Base-by-base conservation (phyloP, 2,888 invertebrate genomes). In the Cephus pygmeus region DNA sequence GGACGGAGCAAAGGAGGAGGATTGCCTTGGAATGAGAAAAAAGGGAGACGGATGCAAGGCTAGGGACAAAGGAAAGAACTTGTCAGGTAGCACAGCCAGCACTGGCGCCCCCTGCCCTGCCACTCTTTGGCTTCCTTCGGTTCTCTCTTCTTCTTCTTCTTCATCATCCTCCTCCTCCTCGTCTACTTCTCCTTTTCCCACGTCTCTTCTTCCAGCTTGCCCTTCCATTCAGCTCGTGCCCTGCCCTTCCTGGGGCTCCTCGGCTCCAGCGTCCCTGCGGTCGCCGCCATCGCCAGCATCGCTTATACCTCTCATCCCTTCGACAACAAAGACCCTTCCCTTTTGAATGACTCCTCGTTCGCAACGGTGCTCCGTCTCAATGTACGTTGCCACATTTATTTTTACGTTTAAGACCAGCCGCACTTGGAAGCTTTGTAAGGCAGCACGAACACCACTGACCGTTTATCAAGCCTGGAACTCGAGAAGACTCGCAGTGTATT, bases 11-110 rank as follows among this genome's bases (percentile, higher is more conserved):
- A 34, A 35, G 35, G 77, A 79, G 68, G 79, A 78, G 73, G 77
- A 75, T 84, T 81, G 79, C 83, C 84, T 83, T 83, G 84, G 79
- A 82, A 80, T 77, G 78, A 83, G 82, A 82, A 81, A 81, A 79
- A 83, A 79, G 77, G 75, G 78, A 82, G 79, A 81, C 34, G 71
- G 76, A 79, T 76, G 74, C 81, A 80, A 83, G 82, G 80, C 81
- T 83, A 83, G 81, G 84, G 86, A 88, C 87, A 88, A 87, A 87
- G 85, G 85, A 86, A 87, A 85, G 85, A 85, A 86, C 85, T 85
- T 84, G 87, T 85, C 86, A 85, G 87, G 86, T 87, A 86, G 85
- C 85, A 81, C 79, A 15, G 15, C 15, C 15, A 40, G 40, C 15
- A 40, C 6, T 40, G 78, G 83, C 82, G 83, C 81, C 81, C 80